Evolutionary conservation across 2,113 vertebrate species (phyloP).

Genomic region (Esox niger): DNA sequence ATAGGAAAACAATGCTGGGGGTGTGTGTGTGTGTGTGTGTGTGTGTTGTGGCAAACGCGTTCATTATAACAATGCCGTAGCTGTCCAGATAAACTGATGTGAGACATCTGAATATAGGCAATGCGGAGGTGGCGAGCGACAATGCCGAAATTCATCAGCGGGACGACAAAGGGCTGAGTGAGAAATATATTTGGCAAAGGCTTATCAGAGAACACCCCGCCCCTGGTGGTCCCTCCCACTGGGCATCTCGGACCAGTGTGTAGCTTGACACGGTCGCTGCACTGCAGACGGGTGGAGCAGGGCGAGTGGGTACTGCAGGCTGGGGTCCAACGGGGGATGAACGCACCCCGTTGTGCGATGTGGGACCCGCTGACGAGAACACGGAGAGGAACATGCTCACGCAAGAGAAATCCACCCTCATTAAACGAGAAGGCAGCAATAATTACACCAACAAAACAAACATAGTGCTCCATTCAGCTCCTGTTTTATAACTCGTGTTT

Average conservation of each 20-base stretch:
- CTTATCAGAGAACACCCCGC: slow-evolving; percentile 42
- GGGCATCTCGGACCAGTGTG: slow-evolving; percentile 26
- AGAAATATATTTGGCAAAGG: slow-evolving; percentile 39
- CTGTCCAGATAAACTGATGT: slow-evolving; percentile 15
- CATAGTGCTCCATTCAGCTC: slow-evolving; percentile 34
- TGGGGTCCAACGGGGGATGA: slow-evolving; percentile 38
- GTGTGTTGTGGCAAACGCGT: slow-evolving; percentile 31
- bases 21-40: slow-evolving; percentile 26
- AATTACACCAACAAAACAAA: slow-evolving; percentile 46
- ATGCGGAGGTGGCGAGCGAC: slow-evolving; percentile 28
- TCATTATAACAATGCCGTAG: not conserved
- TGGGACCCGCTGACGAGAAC: not conserved
- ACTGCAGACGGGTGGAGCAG: slow-evolving; percentile 38
- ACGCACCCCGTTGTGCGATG: slow-evolving; percentile 36
- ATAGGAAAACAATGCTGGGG: slow-evolving; percentile 42
- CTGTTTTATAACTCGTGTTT: slow-evolving; percentile 46
- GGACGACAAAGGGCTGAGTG: slow-evolving; percentile 51
- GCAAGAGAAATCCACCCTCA: slow-evolving; percentile 37
- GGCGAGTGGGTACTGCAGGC: slow-evolving; percentile 44
- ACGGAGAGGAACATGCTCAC: slow-evolving; percentile 30
- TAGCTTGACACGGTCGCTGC: slow-evolving; percentile 37
- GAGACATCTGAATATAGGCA: slow-evolving; percentile 38
- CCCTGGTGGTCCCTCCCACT: slow-evolving; percentile 30
- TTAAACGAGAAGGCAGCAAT: slow-evolving; percentile 38
- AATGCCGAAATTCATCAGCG: slow-evolving; percentile 36